These are phyloP conservation scores for Spodoptera frugiperda DNA, from an alignment of 1,140 invertebrate genomes.

Conservation along the genomic window DNA sequence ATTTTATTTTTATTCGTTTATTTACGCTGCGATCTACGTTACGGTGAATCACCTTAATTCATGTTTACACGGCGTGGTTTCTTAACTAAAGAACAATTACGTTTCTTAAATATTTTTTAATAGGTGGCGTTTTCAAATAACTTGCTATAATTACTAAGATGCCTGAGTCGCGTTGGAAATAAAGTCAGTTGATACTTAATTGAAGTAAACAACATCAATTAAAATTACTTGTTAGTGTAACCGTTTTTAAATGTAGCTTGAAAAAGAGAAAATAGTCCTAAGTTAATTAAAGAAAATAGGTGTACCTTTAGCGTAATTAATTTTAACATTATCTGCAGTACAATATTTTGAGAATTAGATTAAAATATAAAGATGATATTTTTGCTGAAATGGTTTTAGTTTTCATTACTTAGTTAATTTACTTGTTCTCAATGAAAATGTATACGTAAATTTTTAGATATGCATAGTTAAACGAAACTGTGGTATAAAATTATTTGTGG, in stretches of 20 bases:
- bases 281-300: background rate
- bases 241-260: background rate
- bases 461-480: too few relatives aligned
- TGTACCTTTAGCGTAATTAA: background rate
- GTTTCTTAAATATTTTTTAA: conserved; percentile 15
- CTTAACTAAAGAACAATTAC: background rate
- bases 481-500: too few relatives aligned
- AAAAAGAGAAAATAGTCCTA: too few relatives aligned
- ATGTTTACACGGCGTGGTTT: background rate
- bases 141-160: conserved; percentile 19
- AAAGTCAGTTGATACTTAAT: conserved; percentile 18
- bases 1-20: conserved; percentile 16
- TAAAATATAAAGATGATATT: too few relatives aligned
- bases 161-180: background rate
- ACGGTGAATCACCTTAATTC: conserved; percentile 13
- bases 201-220: conserved; percentile 27
- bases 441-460: too few relatives aligned
- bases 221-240: conserved; percentile 5
- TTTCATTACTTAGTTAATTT: too few relatives aligned
- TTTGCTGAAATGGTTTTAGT: too few relatives aligned
- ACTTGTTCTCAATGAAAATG: too few relatives aligned
- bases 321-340: background rate
- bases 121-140: conserved; percentile 4
- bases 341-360: background rate
- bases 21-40: conserved; percentile 1